Conservation (phyloP, 2,888 invertebrate genomes). For the Melanchra persicariae region DNA sequence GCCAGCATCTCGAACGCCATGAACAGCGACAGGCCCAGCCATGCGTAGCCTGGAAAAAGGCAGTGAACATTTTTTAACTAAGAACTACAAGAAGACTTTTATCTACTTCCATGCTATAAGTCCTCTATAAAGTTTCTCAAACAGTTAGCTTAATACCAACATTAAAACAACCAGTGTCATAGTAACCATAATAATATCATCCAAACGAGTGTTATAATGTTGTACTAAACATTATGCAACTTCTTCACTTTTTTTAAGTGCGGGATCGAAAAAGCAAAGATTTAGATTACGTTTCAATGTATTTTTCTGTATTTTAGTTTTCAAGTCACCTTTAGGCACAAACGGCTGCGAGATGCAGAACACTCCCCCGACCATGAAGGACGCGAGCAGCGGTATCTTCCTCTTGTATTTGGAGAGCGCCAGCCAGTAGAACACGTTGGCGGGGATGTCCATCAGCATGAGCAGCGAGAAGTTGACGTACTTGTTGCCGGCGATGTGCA, state of each 20-base stretch:
- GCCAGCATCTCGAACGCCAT: constrained; percentile 92
- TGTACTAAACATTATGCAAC: too few relatives aligned
- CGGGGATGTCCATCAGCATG: constrained; percentile 87
- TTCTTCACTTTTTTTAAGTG: too few relatives aligned
- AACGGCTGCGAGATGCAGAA: constrained; percentile 86
- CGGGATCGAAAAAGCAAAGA: too few relatives aligned
- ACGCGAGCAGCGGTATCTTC: constrained; percentile 79
- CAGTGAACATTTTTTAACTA: too few relatives aligned
- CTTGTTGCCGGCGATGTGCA: constrained; percentile 86
- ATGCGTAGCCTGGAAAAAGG: constrained; percentile 79
- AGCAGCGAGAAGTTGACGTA: constrained; percentile 86
- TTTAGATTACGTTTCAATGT: too few relatives aligned
- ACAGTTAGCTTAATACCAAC: too few relatives aligned
- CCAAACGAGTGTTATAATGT: too few relatives aligned
- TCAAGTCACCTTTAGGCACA: constrained; percentile 79
- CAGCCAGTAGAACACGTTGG: constrained; percentile 86
- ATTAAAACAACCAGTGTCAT: too few relatives aligned
- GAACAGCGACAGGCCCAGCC: constrained; percentile 86
- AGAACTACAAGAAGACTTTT: too few relatives aligned
- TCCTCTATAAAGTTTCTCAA: too few relatives aligned
- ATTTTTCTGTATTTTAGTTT: not conserved
- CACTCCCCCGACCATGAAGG: constrained; percentile 83
- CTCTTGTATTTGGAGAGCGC: constrained; percentile 84
- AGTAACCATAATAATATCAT: too few relatives aligned
- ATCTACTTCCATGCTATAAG: too few relatives aligned